These are phyloP conservation scores for Alentia gelatinosa DNA, from an alignment of 2,888 invertebrate genomes.

Conservation along the genomic window DNA sequence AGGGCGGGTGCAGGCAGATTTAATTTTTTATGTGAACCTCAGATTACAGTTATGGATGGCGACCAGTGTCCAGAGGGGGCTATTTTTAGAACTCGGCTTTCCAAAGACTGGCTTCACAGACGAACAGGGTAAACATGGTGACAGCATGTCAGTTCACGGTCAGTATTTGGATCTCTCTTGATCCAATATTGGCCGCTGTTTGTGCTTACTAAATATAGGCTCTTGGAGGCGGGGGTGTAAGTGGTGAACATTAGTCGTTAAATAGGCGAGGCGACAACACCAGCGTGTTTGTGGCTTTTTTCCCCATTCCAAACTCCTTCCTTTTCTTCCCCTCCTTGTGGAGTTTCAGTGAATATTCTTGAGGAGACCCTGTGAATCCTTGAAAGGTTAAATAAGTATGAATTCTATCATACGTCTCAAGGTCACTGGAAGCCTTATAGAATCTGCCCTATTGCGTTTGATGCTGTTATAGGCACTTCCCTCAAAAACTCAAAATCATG, in stretches of 20 bases:
- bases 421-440: no score
- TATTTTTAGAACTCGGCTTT: background rate
- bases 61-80: background rate
- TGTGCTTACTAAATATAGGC: background rate
- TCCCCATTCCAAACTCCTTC: background rate
- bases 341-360: background rate
- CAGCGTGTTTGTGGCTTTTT: background rate
- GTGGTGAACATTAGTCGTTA: background rate
- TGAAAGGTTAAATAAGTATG: constrained; percentile 1
- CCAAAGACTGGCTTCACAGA: background rate
- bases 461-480: no score
- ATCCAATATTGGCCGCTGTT: background rate
- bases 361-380: background rate
- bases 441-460: no score
- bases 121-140: background rate
- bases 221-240: background rate
- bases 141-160: background rate
- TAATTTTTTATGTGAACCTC: background rate
- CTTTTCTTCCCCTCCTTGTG: background rate
- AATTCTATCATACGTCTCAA: background rate
- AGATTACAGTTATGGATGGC: no score
- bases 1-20: background rate
- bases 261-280: background rate
- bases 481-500: no score
- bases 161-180: background rate